Percentiles rank a stretch among this genome's conserved stretches.
phyloP scores from a whole-genome alignment of 2,888 invertebrate species.

The Branchellion lobata region DNA sequence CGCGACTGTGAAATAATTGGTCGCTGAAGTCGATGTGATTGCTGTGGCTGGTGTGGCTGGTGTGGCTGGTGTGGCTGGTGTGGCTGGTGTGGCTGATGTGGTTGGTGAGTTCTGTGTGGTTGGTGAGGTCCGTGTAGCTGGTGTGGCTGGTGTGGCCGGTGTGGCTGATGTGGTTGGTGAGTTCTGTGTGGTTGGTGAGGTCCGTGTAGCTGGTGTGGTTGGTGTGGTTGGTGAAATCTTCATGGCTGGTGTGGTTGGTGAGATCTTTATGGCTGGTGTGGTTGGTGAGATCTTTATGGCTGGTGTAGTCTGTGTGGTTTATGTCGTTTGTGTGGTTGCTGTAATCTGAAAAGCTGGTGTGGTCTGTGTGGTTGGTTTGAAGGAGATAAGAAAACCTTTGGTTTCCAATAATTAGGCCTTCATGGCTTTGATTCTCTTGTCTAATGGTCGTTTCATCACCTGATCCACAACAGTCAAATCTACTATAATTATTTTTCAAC shows the following conservation, averaged over 20 bases:
- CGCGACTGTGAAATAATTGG: slow-evolving; percentile 43
- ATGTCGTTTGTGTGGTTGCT: neutral
- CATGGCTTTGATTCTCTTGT: too few species aligned
- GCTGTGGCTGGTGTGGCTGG: neutral
- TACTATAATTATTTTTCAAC: too few species aligned
- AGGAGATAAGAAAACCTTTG: too few species aligned
- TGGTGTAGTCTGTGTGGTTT: neutral
- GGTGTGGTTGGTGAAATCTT: neutral
- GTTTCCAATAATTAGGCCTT: too few species aligned
- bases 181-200: neutral
- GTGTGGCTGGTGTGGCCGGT: neutral
- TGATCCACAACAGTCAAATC: too few species aligned
- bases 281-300: neutral
- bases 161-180: neutral
- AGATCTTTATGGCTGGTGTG: too few species aligned
- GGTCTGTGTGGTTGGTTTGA: neutral
- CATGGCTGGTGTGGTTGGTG: neutral
- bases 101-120: neutral
- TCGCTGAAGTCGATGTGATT: slow-evolving; percentile 16
- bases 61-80: neutral
- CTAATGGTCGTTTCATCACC: too few species aligned
- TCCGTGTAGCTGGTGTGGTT: neutral
- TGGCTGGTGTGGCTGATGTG: neutral
- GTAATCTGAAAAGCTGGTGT: neutral
- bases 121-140: neutral